Evolutionary conservation across 2,797 vertebrate species (phyloP).

Genomic region (Corythornis leucogaster): DNA sequence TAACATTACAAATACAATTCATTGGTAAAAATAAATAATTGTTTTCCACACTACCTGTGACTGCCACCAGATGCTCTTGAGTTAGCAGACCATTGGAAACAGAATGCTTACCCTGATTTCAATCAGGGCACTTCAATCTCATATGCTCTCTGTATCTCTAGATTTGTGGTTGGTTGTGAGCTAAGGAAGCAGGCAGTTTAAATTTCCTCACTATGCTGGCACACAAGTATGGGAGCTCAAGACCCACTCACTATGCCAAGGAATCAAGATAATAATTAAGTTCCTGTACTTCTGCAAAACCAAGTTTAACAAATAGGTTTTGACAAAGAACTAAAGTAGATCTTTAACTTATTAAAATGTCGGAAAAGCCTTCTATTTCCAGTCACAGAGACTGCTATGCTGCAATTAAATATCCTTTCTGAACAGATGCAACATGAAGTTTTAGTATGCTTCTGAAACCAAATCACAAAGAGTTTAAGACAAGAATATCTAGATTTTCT

Average conservation of each 20-base stretch:
- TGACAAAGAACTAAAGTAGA: not conserved
- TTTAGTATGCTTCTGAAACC: slow-evolving; percentile 14
- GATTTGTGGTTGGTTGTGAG: not conserved
- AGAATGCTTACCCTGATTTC: not conserved
- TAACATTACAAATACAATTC: not conserved
- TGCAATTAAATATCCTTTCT: not conserved
- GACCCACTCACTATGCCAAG: not conserved
- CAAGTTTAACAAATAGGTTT: not conserved
- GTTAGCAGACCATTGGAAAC: not conserved
- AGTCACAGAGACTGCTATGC: not conserved
- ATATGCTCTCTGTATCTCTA: not conserved
- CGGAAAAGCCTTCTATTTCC: not conserved
- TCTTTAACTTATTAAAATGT: not conserved
- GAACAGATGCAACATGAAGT: not conserved
- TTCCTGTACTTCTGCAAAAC: not conserved
- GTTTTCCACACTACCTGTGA: not conserved
- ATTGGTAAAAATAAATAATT: not conserved
- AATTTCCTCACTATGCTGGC: not conserved
- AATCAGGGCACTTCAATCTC: not conserved
- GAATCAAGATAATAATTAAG: not conserved
- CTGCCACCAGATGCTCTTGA: not conserved
- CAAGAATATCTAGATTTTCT: not conserved
- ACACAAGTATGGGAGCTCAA: not conserved
- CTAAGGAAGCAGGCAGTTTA: not conserved
- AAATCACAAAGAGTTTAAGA: not conserved